Conservation (phyloP, 2,113 vertebrate species). For the Pangasianodon gigas region DNA sequence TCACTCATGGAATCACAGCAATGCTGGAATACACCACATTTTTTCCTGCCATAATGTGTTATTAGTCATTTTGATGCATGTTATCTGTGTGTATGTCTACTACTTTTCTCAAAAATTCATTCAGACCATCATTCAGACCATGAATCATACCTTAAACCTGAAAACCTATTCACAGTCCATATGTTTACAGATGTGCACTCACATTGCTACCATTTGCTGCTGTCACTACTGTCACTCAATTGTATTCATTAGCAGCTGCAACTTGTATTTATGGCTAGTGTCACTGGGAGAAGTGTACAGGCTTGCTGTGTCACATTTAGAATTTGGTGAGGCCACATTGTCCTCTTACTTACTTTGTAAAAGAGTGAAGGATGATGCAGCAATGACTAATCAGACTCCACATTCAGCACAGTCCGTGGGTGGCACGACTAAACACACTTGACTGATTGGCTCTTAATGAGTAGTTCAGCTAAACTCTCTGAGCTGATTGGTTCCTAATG, state of each 20-base stretch:
- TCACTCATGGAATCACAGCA: background rate
- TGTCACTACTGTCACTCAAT: background rate
- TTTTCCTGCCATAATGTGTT: background rate
- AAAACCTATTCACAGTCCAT: slow-evolving; percentile 24
- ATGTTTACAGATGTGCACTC: background rate
- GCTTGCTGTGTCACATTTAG: background rate
- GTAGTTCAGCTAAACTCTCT: slow-evolving; percentile 30
- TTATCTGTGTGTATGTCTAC: background rate
- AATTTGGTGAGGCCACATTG: background rate
- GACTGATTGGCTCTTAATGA: slow-evolving; percentile 52
- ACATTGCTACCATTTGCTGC: background rate
- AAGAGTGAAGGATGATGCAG: slow-evolving; percentile 3
- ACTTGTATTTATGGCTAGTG: slow-evolving; percentile 1
- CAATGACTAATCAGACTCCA: slow-evolving; percentile 35
- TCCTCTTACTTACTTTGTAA: slow-evolving; percentile 16
- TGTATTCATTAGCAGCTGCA: background rate
- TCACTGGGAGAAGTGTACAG: background rate
- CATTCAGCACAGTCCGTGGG: slow-evolving; percentile 33
- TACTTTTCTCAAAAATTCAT: background rate
- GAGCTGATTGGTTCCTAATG: slow-evolving; percentile 51
- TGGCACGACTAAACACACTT: slow-evolving; percentile 26
- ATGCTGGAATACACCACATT: background rate
- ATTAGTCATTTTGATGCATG: background rate
- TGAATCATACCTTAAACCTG: background rate
- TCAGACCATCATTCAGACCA: background rate